Percentiles rank a stretch among this genome's conserved stretches.
phyloP scores from a whole-genome alignment of 2,888 invertebrate genomes.

The Drosophila fulvimacula region DNA sequence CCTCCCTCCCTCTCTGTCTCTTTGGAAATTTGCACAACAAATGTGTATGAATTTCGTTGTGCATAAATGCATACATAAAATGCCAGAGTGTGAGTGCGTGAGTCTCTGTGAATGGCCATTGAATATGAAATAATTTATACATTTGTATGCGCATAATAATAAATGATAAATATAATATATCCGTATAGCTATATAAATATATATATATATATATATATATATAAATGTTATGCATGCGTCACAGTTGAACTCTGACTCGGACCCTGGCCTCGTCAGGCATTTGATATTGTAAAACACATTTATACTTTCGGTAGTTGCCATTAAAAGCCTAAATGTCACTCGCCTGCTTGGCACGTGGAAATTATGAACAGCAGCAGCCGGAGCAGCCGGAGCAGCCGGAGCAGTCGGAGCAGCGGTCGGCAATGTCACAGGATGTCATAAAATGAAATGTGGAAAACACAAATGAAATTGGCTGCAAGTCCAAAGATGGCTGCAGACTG shows the following conservation, averaged over 20 bases:
- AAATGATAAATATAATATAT: slow-evolving; percentile 43
- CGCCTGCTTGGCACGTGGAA: slow-evolving; percentile 53
- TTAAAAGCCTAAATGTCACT: slow-evolving; percentile 65
- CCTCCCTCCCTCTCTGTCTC: background rate
- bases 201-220: background rate
- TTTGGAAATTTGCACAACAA: slow-evolving; percentile 83
- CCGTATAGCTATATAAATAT: slow-evolving; percentile 8
- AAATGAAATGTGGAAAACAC: slow-evolving; percentile 69
- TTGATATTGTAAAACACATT: slow-evolving; percentile 41
- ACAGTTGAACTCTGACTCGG: background rate
- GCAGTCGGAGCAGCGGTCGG: slow-evolving; percentile 45
- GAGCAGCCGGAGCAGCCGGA: slow-evolving; percentile 46
- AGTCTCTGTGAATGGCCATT: slow-evolving; percentile 47
- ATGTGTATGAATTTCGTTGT: slow-evolving; percentile 80
- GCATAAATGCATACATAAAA: slow-evolving; percentile 70
- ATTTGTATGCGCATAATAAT: slow-evolving; percentile 73
- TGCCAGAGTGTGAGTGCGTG: slow-evolving; percentile 10
- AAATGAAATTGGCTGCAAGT: slow-evolving; percentile 58
- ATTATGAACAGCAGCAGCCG: slow-evolving; percentile 52
- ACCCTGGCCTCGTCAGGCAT: background rate
- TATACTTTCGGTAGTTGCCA: slow-evolving; percentile 19
- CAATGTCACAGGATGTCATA: slow-evolving; percentile 69
- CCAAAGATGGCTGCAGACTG: slow-evolving; percentile 29
- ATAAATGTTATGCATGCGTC: slow-evolving; percentile 2
- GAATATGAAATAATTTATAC: slow-evolving; percentile 59